Conservation (phyloP, 2,113 vertebrate species). For the Sinocyclocheilus maitianheensis region DNA sequence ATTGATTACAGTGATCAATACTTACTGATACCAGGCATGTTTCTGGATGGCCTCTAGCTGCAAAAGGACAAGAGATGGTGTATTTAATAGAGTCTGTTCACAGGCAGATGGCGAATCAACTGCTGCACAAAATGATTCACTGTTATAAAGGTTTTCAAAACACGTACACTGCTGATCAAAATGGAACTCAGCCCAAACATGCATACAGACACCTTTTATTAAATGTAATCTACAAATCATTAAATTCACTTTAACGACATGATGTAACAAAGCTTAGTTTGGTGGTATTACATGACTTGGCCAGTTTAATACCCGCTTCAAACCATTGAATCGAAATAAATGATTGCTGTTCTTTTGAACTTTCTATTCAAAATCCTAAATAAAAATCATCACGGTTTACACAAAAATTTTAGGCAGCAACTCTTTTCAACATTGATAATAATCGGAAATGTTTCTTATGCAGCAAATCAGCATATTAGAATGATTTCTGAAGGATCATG, state of each 20-base stretch:
- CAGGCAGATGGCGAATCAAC: slow-evolving; percentile 63
- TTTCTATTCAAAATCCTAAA: not conserved
- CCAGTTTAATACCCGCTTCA: not conserved
- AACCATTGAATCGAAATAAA: not conserved
- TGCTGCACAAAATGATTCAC: not conserved
- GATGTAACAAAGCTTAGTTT: not conserved
- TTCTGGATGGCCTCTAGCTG: slow-evolving; percentile 93
- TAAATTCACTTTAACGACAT: not conserved
- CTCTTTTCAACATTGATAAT: not conserved
- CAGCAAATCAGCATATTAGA: not conserved
- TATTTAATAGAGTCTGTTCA: slow-evolving; percentile 65
- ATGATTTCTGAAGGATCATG: not conserved
- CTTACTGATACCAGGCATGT: slow-evolving; percentile 93
- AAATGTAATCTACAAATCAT: not conserved
- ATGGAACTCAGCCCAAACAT: too few species aligned
- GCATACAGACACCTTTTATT: not conserved
- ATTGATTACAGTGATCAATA: slow-evolving; percentile 59
- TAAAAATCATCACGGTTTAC: not conserved
- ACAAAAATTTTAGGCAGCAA: not conserved
- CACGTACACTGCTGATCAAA: too few species aligned
- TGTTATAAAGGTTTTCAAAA: not conserved
- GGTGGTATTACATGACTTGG: too few species aligned
- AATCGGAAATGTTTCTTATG: not conserved
- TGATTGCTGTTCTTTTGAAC: not conserved
- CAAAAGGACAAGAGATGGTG: slow-evolving; percentile 67